Percentiles rank a stretch among this genome's conserved stretches.
Evolutionary conservation across 2,797 vertebrate species (phyloP).

Genomic region (Rhynchotus rufescens): DNA sequence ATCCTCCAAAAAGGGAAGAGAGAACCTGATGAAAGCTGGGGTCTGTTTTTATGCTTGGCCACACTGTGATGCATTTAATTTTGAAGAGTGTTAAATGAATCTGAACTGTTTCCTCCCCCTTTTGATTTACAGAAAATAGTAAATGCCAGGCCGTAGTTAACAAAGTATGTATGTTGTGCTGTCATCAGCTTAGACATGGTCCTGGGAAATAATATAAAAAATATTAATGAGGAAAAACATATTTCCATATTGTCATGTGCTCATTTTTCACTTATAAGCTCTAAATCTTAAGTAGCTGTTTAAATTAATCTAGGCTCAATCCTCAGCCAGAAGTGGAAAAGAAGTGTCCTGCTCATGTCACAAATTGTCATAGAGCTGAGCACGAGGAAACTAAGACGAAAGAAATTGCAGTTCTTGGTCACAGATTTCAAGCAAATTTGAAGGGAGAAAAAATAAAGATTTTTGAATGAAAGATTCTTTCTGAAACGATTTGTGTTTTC

Average conservation of each 20-base stretch:
- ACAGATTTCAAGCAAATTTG: constrained; percentile 41
- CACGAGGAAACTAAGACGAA: neutral
- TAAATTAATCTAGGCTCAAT: neutral
- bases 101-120: constrained; percentile 7
- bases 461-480: constrained; percentile 29
- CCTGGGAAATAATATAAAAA: constrained; percentile 36
- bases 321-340: neutral
- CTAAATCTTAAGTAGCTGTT: neutral
- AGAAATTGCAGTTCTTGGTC: neutral
- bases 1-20: constrained; percentile 3
- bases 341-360: neutral
- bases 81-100: constrained; percentile 53
- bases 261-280: neutral
- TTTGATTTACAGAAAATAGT: constrained; percentile 46
- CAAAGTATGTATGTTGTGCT: constrained; percentile 38
- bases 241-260: neutral
- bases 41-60: constrained; percentile 28
- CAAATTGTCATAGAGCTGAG: constrained; percentile 12
- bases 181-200: constrained; percentile 32
- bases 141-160: constrained; percentile 25
- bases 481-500: constrained; percentile 52
- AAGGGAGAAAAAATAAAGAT: neutral
- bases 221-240: neutral
- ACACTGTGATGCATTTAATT: constrained; percentile 28
- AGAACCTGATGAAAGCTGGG: constrained; percentile 36